Conservation (phyloP, 2,797 vertebrate genomes). For the Pangasius larnaudii region DNA sequence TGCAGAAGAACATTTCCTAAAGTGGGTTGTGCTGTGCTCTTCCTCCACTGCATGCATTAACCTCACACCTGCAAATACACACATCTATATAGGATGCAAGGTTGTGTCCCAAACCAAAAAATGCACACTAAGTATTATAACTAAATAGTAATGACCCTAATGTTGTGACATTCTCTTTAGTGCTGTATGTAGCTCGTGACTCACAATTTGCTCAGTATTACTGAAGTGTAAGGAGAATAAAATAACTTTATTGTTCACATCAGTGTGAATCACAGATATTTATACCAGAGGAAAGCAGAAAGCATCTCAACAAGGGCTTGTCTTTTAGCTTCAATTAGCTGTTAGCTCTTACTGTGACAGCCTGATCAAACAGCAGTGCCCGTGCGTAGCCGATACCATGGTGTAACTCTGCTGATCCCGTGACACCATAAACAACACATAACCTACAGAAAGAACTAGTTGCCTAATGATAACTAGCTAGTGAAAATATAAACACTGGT, state of each 20-base stretch:
- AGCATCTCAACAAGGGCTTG: background rate
- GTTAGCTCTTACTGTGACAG: background rate
- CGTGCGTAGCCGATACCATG: background rate
- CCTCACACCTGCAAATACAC: background rate
- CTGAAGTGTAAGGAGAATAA: background rate
- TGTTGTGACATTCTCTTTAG: background rate
- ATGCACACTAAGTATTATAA: background rate
- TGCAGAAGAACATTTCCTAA: background rate
- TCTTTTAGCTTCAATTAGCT: background rate
- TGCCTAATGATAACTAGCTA: background rate
- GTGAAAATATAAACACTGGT: background rate
- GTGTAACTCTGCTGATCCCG: too few species aligned
- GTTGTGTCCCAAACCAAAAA: background rate
- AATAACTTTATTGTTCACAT: background rate
- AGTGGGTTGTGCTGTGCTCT: background rate
- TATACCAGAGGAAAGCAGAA: background rate
- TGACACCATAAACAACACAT: background rate
- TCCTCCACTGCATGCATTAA: background rate
- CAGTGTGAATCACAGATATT: background rate
- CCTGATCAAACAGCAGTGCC: background rate
- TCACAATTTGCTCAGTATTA: background rate
- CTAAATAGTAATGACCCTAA: background rate
- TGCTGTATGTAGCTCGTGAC: background rate
- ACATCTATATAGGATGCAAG: background rate
- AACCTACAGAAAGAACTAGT: background rate